Evolutionary conservation across 2,113 vertebrate genomes (phyloP).

Genomic region (Caracal caracal): DNA sequence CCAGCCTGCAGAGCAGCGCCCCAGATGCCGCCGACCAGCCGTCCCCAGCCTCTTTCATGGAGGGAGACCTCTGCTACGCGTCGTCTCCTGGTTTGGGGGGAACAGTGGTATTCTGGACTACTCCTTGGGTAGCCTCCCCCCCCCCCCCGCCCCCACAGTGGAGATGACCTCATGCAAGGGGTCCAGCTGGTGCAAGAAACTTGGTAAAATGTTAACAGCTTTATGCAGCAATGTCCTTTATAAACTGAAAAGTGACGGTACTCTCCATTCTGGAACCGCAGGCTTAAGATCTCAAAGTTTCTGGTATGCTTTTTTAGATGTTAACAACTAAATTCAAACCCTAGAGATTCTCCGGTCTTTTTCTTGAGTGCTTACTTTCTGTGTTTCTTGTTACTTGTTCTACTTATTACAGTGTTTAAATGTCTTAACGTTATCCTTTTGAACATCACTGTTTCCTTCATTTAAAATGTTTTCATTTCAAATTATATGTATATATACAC

Average conservation of each 20-base stretch:
- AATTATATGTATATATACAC: neutral
- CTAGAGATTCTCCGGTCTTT: neutral
- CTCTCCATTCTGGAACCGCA: neutral
- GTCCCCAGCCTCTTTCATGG: neutral
- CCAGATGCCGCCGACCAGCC: fast-evolving
- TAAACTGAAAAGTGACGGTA: no score
- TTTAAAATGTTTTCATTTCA: neutral
- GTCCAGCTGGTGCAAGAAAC: fast-evolving
- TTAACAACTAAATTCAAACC: neutral
- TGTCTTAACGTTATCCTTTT: neutral
- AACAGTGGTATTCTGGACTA: fast-evolving
- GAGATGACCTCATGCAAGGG: neutral
- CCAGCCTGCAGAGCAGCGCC: neutral
- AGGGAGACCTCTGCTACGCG: fast-evolving
- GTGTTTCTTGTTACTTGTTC: neutral
- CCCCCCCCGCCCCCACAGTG: fast-evolving
- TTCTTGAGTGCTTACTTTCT: neutral
- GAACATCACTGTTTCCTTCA: neutral
- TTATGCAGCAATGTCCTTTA: fast-evolving
- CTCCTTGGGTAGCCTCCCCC: neutral
- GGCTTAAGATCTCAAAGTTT: neutral
- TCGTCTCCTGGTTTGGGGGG: neutral
- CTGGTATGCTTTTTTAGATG: fast-evolving
- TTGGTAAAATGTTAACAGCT: fast-evolving
- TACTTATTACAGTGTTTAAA: neutral